phyloP scores from a whole-genome alignment of 2,113 vertebrate genomes.

The Puntigrus tetrazona region DNA sequence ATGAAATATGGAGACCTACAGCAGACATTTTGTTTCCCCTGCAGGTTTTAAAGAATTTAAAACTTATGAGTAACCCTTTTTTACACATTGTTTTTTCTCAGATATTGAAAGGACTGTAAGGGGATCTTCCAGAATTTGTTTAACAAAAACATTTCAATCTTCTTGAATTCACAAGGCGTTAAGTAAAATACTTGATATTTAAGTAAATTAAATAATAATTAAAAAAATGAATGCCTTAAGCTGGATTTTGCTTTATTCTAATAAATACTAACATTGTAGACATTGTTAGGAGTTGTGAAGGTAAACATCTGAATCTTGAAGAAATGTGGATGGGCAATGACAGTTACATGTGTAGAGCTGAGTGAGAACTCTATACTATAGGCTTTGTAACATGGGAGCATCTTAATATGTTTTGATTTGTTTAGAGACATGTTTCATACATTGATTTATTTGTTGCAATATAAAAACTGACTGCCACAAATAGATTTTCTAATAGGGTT shows the following conservation, averaged over 20 bases:
- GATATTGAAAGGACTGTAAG: background rate
- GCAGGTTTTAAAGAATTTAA: background rate
- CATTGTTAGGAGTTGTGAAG: background rate
- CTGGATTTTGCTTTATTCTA: background rate
- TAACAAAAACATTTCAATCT: background rate
- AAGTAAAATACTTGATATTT: background rate
- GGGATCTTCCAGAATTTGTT: background rate
- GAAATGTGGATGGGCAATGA: background rate
- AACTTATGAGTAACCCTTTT: background rate
- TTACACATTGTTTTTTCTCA: background rate
- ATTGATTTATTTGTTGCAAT: too few relatives aligned
- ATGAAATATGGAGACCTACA: background rate
- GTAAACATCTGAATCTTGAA: background rate
- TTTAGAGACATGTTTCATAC: too few relatives aligned
- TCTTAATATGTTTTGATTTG: background rate
- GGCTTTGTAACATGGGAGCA: background rate
- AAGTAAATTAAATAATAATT: background rate
- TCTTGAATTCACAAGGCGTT: background rate
- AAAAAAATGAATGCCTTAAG: background rate
- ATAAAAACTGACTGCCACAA: too few relatives aligned
- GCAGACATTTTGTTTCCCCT: background rate
- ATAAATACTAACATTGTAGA: background rate
- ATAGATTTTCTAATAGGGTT: too few relatives aligned
- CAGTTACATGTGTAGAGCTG: background rate
- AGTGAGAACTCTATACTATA: background rate